Conservation (phyloP, 1,140 invertebrate genomes). For the Bombus superbus region DNA sequence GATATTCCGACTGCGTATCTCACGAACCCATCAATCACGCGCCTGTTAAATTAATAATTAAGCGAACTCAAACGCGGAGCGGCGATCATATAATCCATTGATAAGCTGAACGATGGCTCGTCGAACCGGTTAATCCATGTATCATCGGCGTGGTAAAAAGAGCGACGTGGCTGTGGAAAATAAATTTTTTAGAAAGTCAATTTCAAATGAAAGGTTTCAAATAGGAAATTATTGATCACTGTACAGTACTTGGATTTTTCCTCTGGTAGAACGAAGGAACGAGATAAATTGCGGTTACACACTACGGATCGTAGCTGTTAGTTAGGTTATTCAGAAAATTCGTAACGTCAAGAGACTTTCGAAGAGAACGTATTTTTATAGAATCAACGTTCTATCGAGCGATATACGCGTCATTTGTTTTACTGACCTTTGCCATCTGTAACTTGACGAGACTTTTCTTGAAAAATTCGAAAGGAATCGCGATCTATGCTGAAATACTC, state of each 20-base stretch:
- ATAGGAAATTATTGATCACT: not conserved
- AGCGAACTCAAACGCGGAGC: not conserved
- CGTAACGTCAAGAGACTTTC: no score
- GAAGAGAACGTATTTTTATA: no score
- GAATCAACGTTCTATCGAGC: no score
- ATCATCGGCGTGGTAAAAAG: not conserved
- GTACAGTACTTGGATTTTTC: not conserved
- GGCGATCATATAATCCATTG: not conserved
- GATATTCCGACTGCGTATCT: not conserved
- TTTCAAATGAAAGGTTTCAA: not conserved
- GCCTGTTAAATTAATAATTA: conserved; percentile 4
- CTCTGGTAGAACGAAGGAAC: no score
- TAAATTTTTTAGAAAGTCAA: not conserved
- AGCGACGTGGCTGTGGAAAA: not conserved
- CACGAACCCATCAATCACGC: not conserved
- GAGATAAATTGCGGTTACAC: no score
- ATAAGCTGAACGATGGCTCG: not conserved
- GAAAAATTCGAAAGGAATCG: no score
- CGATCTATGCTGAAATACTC: no score
- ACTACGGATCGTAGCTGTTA: no score
- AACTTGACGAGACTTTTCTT: no score
- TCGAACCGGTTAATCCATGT: not conserved
- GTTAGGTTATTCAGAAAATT: no score
- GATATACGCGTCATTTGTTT: no score
- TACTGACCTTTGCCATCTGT: no score